Conservation (phyloP, 2,797 vertebrate genomes). For the Eupleurogrammus muticus region DNA sequence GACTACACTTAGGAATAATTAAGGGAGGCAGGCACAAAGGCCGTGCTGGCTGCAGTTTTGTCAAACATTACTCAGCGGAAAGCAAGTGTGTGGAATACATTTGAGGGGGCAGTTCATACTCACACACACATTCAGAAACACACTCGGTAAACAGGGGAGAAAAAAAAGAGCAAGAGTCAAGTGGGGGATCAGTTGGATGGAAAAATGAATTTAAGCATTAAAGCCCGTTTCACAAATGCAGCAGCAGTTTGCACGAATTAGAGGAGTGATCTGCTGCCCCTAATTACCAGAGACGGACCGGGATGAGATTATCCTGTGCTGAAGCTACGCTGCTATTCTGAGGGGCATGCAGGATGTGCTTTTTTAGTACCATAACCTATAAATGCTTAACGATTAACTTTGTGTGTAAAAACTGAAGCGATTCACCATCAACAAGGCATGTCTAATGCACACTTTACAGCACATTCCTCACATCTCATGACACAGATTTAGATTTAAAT, state of each 20-base stretch:
- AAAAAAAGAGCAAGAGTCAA: slow-evolving; percentile 22
- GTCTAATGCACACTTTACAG: not conserved
- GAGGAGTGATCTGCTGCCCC: slow-evolving; percentile 45
- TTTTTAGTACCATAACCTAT: not conserved
- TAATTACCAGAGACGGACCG: slow-evolving; percentile 69
- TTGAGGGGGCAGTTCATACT: slow-evolving; percentile 9
- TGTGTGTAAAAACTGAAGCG: not conserved
- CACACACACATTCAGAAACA: not conserved
- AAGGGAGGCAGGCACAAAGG: slow-evolving; percentile 24
- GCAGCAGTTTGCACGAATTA: slow-evolving; percentile 51
- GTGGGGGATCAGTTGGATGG: slow-evolving; percentile 29
- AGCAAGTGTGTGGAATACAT: slow-evolving; percentile 21
- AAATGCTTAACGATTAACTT: slow-evolving; percentile 9
- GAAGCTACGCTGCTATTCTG: slow-evolving; percentile 11
- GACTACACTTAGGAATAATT: slow-evolving; percentile 10
- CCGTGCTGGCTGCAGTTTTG: slow-evolving; percentile 9
- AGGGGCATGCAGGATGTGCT: not conserved
- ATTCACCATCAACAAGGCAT: not conserved
- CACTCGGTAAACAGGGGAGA: not conserved
- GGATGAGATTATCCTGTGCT: slow-evolving; percentile 54
- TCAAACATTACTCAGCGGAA: slow-evolving; percentile 15
- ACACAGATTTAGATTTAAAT: slow-evolving; percentile 6
- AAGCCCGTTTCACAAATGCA: slow-evolving; percentile 41
- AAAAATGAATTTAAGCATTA: slow-evolving; percentile 35
- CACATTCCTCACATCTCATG: not conserved